Base-by-base conservation (phyloP, 2,888 invertebrate genomes). In the Amphipoea oculea region DNA sequence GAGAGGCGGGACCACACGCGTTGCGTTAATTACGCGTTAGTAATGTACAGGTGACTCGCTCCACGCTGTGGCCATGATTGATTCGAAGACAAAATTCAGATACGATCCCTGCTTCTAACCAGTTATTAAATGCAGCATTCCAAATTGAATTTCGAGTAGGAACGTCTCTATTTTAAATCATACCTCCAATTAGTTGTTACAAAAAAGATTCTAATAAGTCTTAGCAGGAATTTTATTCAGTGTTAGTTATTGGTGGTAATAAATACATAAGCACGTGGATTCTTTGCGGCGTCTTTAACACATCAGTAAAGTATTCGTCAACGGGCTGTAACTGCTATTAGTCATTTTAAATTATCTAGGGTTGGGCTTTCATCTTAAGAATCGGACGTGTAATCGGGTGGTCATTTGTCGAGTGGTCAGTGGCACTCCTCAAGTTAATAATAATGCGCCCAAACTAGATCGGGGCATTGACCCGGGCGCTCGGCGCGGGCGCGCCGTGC, bases 381-480 rank as follows among this genome's bases (percentile, higher is more conserved):
- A 89, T 89, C 83, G 83, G 86, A 86, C 82, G 85, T 82, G 85
- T 91, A 90, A 92, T 93, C 90, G 89, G 89, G 89, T 91, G 91
- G 89, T 90, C 90, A 93, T 92, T 92, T 92, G 92, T 92, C 90
- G 89, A 90, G 89, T 94, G 94, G 94, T 92, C 94, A 92, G 91
- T 92, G 91, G 93, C 93, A 93, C 91, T 93, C 90, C 90, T 93
- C 91, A 93, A 94, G 95, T 95, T 96, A 96, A 96, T 96, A 96
- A 96, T 96, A 96, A 96, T 95, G 94, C 94, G 95, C 96, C 96
- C 96, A 96, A 96, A 97, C 96, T 96, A 97, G 96, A 97, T 92
- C 96, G 95, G 96, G 96, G 91, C 96, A 92, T 95, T 95, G 96
- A 96, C 96, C 96, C 95, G 92, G 90, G 89, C 92, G 92, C 91